A percentile compares a stretch with the other conserved stretches of the same genome.
Evolutionary conservation across 2,113 vertebrate species (phyloP).

Genomic region (Gavia stellata): DNA sequence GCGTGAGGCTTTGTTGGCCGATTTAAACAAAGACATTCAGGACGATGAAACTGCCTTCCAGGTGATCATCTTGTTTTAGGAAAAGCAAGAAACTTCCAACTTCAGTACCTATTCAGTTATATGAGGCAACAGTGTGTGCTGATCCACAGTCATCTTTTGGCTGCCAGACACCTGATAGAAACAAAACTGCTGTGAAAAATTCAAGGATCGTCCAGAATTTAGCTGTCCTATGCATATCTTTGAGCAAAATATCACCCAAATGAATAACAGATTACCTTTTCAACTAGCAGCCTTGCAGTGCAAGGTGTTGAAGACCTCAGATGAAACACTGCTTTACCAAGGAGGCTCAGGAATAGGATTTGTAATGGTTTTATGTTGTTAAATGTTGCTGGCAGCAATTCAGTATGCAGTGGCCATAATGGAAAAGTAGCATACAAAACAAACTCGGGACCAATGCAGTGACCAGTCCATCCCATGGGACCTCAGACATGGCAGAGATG

Average conservation of each 20-base stretch:
- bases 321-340: background rate
- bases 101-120: background rate
- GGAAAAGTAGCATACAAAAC: background rate
- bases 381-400: background rate
- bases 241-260: background rate
- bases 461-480: background rate
- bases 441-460: background rate
- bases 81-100: background rate
- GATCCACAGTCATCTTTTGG: fast-evolving
- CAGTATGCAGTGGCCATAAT: too few relatives aligned
- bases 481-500: background rate
- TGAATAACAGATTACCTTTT: background rate
- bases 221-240: background rate
- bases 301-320: background rate
- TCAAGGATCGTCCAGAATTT: background rate
- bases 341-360: background rate
- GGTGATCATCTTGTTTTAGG: background rate
- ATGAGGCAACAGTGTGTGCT: fast-evolving
- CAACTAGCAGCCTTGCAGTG: background rate
- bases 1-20: background rate
- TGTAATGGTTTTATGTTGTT: background rate
- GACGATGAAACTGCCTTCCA: background rate
- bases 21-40: background rate
- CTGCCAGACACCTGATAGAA: background rate
- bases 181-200: background rate